Conservation (phyloP, 1,140 invertebrate genomes). For the Calosoma granatense region DNA sequence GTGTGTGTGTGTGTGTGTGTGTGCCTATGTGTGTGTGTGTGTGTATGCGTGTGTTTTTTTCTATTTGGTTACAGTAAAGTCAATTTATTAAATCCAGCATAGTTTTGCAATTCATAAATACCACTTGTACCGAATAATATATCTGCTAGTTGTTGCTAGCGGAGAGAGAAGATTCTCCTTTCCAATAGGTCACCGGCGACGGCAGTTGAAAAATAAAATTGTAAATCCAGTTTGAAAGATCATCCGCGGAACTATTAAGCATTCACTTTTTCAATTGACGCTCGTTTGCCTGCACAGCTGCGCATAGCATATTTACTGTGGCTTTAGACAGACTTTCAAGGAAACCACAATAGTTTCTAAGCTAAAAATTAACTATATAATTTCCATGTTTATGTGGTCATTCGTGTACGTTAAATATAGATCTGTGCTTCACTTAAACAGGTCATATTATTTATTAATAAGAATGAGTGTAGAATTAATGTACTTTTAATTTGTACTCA, state of each 20-base stretch:
- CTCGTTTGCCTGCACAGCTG: background rate
- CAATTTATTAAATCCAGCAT: background rate
- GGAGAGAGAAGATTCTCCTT: slow-evolving; percentile 3
- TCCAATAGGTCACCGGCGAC: background rate
- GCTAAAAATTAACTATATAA: background rate
- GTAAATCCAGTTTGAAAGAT: background rate
- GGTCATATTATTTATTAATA: too few relatives aligned
- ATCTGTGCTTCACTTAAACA: background rate
- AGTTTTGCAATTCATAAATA: slow-evolving; percentile 7
- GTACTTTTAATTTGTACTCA: too few relatives aligned
- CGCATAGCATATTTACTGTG: background rate
- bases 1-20: too few relatives aligned
- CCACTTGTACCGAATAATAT: background rate
- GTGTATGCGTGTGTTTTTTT: slow-evolving; percentile 1
- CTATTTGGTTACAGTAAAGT: background rate
- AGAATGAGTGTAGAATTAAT: too few relatives aligned
- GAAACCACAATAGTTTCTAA: background rate
- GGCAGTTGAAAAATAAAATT: background rate
- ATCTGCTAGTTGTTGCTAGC: background rate
- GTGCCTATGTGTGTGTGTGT: too few relatives aligned
- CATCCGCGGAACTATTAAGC: too few relatives aligned
- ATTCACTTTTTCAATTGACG: background rate
- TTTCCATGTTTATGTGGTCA: background rate
- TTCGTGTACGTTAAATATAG: background rate
- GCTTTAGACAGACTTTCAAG: background rate